These are phyloP conservation scores for Zophobas morio DNA, from an alignment of 1,140 invertebrate genomes.

Conservation along the genomic window DNA sequence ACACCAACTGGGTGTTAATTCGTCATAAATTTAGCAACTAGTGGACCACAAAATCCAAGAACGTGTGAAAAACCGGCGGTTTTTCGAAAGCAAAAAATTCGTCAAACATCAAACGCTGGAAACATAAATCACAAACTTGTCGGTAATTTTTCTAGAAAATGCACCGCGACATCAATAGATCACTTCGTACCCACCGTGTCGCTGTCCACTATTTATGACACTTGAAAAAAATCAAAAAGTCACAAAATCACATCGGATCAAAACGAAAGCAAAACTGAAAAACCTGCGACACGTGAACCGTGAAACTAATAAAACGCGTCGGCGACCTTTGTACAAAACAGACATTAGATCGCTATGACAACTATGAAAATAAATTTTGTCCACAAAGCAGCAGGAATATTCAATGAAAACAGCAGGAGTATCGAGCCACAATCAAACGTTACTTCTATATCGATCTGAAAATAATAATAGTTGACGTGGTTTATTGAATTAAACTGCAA, in stretches of 20 bases:
- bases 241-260: constrained; percentile 23
- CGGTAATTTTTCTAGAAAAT: no score
- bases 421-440: constrained; percentile 18
- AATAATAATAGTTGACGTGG: constrained; percentile 31
- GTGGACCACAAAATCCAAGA: no score
- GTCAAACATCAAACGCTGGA: no score
- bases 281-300: constrained; percentile 31
- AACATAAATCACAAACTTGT: no score
- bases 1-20: no score
- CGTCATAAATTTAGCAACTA: no score
- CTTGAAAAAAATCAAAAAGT: neutral
- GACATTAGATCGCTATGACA: constrained; percentile 41
- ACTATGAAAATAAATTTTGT: constrained; percentile 42
- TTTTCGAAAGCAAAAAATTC: no score
- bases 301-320: constrained; percentile 37
- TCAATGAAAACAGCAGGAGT: neutral
- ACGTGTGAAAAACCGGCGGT: no score
- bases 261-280: constrained; percentile 36
- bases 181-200: neutral
- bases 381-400: constrained; percentile 4
- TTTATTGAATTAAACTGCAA: constrained; percentile 27
- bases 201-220: neutral
- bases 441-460: constrained; percentile 28
- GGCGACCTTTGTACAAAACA: constrained; percentile 33
- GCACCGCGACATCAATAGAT: neutral